Percentiles rank a stretch among this genome's conserved stretches.
Evolutionary conservation across 1,140 invertebrate species (phyloP).

Genomic region (Drosophila truncata): DNA sequence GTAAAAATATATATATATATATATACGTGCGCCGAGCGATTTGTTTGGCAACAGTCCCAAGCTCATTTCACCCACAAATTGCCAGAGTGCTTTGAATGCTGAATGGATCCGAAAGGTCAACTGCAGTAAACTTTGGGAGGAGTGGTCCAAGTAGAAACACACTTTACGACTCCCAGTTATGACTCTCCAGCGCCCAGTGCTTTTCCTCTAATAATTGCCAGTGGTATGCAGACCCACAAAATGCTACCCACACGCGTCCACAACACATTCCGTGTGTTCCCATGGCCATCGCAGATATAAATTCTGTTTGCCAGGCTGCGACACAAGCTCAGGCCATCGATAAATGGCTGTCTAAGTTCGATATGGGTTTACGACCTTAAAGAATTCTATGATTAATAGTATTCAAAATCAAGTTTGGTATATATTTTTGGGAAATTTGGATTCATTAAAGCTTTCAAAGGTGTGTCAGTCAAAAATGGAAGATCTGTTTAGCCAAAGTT

Average conservation of each 20-base stretch:
- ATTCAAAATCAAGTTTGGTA: conserved; percentile 2
- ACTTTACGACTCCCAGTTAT: conserved; percentile 50
- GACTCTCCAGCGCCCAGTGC: conserved; percentile 14
- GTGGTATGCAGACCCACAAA: conserved; percentile 50
- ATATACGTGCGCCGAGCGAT: conserved; percentile 8
- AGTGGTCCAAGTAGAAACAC: conserved; percentile 43
- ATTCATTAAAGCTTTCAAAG: not conserved
- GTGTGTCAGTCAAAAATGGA: not conserved
- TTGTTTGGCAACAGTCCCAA: conserved; percentile 40
- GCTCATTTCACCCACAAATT: conserved; percentile 53
- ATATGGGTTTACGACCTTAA: not conserved
- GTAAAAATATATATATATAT: conserved; percentile 45
- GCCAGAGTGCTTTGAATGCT: conserved; percentile 29
- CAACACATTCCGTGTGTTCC: conserved; percentile 38
- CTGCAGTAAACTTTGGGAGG: conserved; percentile 46
- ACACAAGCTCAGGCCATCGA: conserved; percentile 12
- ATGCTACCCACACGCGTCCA: conserved; percentile 36
- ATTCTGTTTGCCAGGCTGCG: conserved; percentile 30
- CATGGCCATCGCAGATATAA: conserved; percentile 50
- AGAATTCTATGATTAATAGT: not conserved
- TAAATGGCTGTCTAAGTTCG: conserved; percentile 4
- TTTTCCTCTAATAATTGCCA: conserved; percentile 41
- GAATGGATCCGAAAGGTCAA: conserved; percentile 72
- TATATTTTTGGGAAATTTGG: not conserved
- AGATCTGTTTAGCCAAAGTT: not conserved